Base-by-base conservation (phyloP, 2,888 invertebrate species). In the Acanthosepion esculentum region DNA sequence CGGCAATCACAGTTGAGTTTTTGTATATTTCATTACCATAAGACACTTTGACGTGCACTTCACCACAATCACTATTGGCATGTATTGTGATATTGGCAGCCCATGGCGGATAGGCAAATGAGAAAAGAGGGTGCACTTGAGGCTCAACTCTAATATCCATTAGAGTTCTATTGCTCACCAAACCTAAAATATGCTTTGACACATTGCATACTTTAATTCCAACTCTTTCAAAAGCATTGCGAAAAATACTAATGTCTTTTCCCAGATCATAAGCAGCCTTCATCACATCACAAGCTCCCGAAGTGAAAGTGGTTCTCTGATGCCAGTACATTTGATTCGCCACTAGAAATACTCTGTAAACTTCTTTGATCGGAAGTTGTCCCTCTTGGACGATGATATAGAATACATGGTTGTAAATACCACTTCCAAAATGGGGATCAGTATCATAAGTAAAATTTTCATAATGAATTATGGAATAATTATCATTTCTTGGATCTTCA, bases 251-350 rank as follows among this genome's bases (percentile, higher is more conserved):
- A 5, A 95, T 95, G 48, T 95, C 95, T 33, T 95, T 91, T 3
- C 96, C 96, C 23, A 96, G 95, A 94, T 96, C 96, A 29, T 96
- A 95, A 91, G 96, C 96, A 10, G 96, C 95, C 91, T 96, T 96
- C 91, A 96, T 94, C 23, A 96, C 95, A 55, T 96, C 96, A 95
- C 96, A 96, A 0, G 96, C 96, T 1, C 96, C 96, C 8, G 95
- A 95, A 48, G 95, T 94, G 93, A 96, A 96, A 0, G 94, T 94
- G 8, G 95, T 95, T 33, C 94, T 94, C 33, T 95, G 95, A 91
- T 95, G 95, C 96, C 96, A 96, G 94, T 96, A 96, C 95, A 96
- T 95, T 55, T 94, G 94, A 95, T 96, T 96, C 23, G 96, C 96
- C 50, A 95, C 94, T 29, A 96, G 95, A 91, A 96, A 96, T 4